Base-by-base conservation (phyloP, 92 coral and sea anemone genomes). In the Porites evermanni region DNA sequence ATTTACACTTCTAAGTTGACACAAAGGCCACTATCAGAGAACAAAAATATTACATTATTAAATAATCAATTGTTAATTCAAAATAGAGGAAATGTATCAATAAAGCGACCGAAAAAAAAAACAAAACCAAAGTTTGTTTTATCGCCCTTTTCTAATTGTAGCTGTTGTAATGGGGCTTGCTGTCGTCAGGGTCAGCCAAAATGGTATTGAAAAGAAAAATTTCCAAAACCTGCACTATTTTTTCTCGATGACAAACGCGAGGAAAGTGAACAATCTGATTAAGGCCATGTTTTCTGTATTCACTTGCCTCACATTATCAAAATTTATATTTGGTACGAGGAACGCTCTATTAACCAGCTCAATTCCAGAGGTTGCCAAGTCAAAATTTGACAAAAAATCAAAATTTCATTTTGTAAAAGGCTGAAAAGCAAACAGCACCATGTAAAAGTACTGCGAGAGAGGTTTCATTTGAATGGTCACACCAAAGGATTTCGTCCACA, bases 61-160 rank as follows among this genome's bases (percentile, higher is more conserved):
- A 82, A 80, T 80, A 80, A 82, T 58, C 79, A 82, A 82, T 82
- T 70, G 47, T 64, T 72, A 71, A 82, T 60, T 82, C 51, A 60
- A 82, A 82, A 82, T 32, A 63, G 86, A 73, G 78, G 13, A 64
- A 73, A 71, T 56, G n/a, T 71, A 26, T 71, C 0, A 81, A 59
- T 72, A 60, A 44, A 20, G 70, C 59, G 24, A 29, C 56, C 60
- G 64, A 72, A n/a, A 50, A 73, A 82, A 21, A 72, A 9, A 50
- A 73, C 71, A 18, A 58, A n/a, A 82, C 61, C 71, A 18, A 58
- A n/a, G 72, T 18, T 29, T 24, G 73, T 19, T 64, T 65, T 9
- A 44, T 54, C 70, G 71, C 47, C 72, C 83, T n/a, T 38, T 64
- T 53, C 59, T 79, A 68, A 47, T 53, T 80, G n/a, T 56, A 54